Evolutionary conservation across 2,113 vertebrate species (phyloP), one percentile per base, ranked within the genome.

Genomic region (Lanius ludovicianus): DNA sequence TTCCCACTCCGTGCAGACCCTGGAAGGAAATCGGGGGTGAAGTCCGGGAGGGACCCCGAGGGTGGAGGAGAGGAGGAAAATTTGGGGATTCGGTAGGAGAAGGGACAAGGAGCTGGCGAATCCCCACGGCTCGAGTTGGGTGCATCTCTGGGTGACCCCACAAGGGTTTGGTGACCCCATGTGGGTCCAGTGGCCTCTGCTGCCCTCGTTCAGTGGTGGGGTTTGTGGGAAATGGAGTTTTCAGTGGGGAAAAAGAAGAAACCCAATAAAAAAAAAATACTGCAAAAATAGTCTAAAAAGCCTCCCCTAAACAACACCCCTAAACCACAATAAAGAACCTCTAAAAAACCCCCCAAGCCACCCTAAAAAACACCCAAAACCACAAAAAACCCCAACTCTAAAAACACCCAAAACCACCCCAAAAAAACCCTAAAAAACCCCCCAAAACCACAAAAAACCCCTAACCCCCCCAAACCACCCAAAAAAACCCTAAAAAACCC

Each of bases 11-110:
- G 16, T 10, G 17, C 53, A 13, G 13, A 28, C 16, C 1, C 5
- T 1, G 23, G 7, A 6, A 13, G 12, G 37, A 59, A 21, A 35
- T 22, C 1, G 17, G 23, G 57, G 21, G 60, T 1, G 2, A 4
- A 46, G 31, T 4, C 33, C 30, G 19, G 44, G 19, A 7, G 47
- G 17, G 63, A 74, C 10, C 8, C 44, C 11, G 56, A 8, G 49
- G 30, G 4, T 55, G 60, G 52, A 28, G 39, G 44, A 53, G 33
- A 41, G 50, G 37, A 64, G 53, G 49, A 11, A 30, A 55, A 57
- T 52, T 85, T 44, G 62, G 89, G 70, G 65, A 18, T 39, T 23
- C 13, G 44, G 57, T 3, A 20, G 57, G 49, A 35, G 4, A 44
- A 47, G 52, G 9, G 59, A 10, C 6, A 23, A 20, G 9, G 44